Conservation (phyloP, 2,888 invertebrate species). For the Tortrix viridana region DNA sequence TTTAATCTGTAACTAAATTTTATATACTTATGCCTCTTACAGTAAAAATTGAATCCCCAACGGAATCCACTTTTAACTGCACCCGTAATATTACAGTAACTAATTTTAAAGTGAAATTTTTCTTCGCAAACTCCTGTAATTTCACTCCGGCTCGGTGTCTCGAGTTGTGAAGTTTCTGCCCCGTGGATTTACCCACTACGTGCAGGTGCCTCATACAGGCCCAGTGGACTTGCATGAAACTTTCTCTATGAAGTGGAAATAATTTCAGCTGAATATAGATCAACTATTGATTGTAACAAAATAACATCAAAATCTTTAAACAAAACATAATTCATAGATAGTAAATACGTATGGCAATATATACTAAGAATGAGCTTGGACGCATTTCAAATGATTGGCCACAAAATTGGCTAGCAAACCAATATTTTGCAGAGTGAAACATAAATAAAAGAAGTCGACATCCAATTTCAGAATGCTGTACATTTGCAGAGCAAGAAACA, state of each 20-base stretch:
- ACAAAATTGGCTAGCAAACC: not conserved
- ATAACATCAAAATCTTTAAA: not conserved
- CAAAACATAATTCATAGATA: not conserved
- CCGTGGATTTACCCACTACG: conserved; percentile 24
- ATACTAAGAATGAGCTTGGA: not conserved
- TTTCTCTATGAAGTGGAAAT: conserved; percentile 16
- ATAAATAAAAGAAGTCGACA: not conserved
- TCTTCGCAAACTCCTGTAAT: conserved; percentile 34
- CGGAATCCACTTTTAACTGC: conserved; percentile 29
- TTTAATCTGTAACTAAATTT: not conserved
- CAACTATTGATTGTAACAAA: no score
- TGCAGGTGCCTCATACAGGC: conserved; percentile 29
- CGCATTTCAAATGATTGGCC: conserved; percentile 7
- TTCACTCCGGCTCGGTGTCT: conserved; percentile 32
- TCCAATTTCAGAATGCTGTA: not conserved
- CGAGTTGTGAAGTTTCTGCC: conserved; percentile 34
- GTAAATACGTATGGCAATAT: not conserved
- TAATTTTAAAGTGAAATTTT: conserved; percentile 39
- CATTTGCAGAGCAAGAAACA: conserved; percentile 11
- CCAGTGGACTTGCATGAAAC: conserved; percentile 17
- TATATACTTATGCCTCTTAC: conserved; percentile 6
- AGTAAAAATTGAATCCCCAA: conserved; percentile 33
- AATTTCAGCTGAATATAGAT: not conserved
- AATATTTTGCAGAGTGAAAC: not conserved
- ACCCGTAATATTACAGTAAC: conserved; percentile 35